Base-by-base conservation (phyloP, 2,797 vertebrate species). In the Falco rusticolus region DNA sequence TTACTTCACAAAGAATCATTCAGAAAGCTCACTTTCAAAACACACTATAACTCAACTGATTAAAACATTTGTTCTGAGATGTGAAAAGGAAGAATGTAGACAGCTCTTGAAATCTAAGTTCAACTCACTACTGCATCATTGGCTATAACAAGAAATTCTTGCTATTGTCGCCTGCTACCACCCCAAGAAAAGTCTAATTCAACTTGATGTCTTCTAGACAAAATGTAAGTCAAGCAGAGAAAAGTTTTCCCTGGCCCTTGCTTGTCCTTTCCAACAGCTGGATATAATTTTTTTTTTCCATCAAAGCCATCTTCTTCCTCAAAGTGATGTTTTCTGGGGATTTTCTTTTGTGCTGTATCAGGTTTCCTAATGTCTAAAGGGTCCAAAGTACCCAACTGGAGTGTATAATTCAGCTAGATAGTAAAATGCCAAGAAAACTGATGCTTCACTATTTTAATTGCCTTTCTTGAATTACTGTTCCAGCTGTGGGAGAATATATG, bases 91-190 rank as follows among this genome's bases (percentile, higher is more conserved):
- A 64, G 51, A 91, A 34, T 6, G 39, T 34, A 41, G 16, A 68
- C 3, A 29, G 10, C 86, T 93, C 13, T 53, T 33, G 56, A 69
- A 51, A 69, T 28, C 7, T 31, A 39, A 59, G 10, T 76, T 85
- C 45, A 66, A 41, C 6, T 80, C 33, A 66, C 10, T 60, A 45
- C 17, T 45, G 6, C 13, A 22, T 5, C 0, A 0, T 13, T 53
- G 20, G 13, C 48, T 33, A 51, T 4, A 75, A 29, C 15, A 86
- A 56, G 28, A 80, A 84, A 69, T 57, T 78, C 11, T 75, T 60
- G 7, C 4, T 56, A 2, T 21, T 63, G 3, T 45, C 13, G 3
- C 28, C 13, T 68, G 16, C 13, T 13, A 51, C 18, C 9, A n/a
- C 9, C 4, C 8, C 9, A 68, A 69, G 19, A 79, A 51, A 61